phyloP scores from a whole-genome alignment of 2,113 vertebrate genomes.

The Progne subis region DNA sequence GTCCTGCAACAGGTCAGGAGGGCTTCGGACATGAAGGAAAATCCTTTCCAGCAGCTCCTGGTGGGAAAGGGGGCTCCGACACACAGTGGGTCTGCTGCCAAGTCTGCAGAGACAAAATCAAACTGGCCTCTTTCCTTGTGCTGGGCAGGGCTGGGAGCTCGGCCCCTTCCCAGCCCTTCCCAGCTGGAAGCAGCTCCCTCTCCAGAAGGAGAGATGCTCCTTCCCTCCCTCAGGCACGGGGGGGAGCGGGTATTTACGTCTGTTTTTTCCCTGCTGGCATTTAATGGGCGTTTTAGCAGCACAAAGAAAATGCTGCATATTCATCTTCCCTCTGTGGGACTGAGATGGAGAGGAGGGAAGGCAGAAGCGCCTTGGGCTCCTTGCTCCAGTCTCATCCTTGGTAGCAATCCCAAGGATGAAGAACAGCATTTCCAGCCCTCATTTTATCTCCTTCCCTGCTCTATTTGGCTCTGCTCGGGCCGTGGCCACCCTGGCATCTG shows the following conservation, averaged over 20 bases:
- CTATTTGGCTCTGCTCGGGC: neutral
- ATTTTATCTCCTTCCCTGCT: slow-evolving; percentile 3
- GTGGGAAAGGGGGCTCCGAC: neutral
- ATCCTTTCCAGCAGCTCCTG: neutral
- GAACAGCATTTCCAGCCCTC: slow-evolving; percentile 46
- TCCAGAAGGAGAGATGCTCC: neutral
- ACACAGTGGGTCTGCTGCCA: too few species aligned
- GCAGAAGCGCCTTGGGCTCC: neutral
- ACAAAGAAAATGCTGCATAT: slow-evolving; percentile 48
- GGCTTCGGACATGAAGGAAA: neutral
- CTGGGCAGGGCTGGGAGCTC: neutral
- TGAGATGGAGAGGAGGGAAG: slow-evolving; percentile 31
- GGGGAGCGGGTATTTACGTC: slow-evolving; percentile 11
- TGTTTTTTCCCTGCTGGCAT: slow-evolving; percentile 20
- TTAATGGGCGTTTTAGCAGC: slow-evolving; percentile 54
- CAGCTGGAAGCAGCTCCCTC: neutral
- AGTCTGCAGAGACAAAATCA: neutral
- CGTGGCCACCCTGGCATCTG: neutral
- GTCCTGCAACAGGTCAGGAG: neutral
- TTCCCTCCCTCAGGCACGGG: neutral
- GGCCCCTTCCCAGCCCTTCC: neutral
- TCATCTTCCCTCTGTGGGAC: slow-evolving; percentile 28
- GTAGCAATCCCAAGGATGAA: slow-evolving; percentile 27
- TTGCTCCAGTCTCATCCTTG: slow-evolving; percentile 21
- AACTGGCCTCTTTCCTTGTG: neutral